Percentiles rank a stretch among this genome's conserved stretches.
Evolutionary conservation across 2,888 invertebrate species (phyloP).

Genomic region (Drosophila cognata): DNA sequence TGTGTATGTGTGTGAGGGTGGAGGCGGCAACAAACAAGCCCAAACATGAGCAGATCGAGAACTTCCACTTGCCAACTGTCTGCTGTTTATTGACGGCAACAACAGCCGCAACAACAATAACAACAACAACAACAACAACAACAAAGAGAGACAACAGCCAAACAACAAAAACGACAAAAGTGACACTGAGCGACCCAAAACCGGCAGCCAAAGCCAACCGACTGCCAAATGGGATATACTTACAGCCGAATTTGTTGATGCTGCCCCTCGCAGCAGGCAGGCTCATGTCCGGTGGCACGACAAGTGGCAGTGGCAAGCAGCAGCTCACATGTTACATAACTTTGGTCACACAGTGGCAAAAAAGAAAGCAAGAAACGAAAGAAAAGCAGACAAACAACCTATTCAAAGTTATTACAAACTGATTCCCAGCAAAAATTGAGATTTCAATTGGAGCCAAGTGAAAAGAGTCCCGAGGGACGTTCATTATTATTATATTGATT

Average conservation of each 20-base stretch:
- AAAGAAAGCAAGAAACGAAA: constrained; percentile 13
- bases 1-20: constrained; percentile 25
- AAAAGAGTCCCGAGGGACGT: constrained; percentile 29
- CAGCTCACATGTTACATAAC: constrained; percentile 56
- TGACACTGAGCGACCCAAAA: constrained; percentile 63
- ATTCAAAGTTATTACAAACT: constrained; percentile 44
- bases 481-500: constrained; percentile 32
- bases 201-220: constrained; percentile 59
- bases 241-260: constrained; percentile 33
- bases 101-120: constrained; percentile 31
- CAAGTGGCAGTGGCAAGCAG: constrained; percentile 53
- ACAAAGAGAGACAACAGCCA: constrained; percentile 51
- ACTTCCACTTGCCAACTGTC: constrained; percentile 74
- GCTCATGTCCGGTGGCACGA: constrained; percentile 42
- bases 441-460: constrained; percentile 38
- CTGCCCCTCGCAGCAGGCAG: constrained; percentile 6
- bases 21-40: constrained; percentile 39
- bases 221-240: constrained; percentile 73
- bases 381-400: constrained; percentile 9
- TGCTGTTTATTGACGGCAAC: constrained; percentile 71
- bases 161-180: constrained; percentile 44
- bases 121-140: constrained; percentile 34
- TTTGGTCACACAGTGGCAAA: constrained; percentile 33
- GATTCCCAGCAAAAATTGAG: constrained; percentile 28
- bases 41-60: constrained; percentile 56